Percentiles rank a stretch among this genome's conserved stretches.
phyloP scores from a whole-genome alignment of 2,888 invertebrate species.

The Alcis repandata region DNA sequence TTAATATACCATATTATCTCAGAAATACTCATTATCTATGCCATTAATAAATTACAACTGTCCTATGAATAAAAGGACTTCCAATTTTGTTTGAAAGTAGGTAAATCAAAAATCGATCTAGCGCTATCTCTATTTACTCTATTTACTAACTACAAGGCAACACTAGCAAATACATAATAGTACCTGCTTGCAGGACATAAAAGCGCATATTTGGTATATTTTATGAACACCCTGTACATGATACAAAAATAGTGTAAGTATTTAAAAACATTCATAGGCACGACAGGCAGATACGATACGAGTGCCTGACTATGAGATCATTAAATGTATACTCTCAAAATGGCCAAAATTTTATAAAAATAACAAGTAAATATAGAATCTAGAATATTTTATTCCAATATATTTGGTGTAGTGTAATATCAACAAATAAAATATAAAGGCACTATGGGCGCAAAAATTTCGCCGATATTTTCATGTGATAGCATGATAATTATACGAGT shows the following conservation, averaged over 20 bases:
- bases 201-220: slow-evolving; percentile 85
- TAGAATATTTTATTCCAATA: slow-evolving; percentile 43
- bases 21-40: background rate
- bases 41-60: slow-evolving; percentile 26
- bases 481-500: background rate
- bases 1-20: slow-evolving; percentile 8
- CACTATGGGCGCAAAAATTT: slow-evolving; percentile 47
- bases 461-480: slow-evolving; percentile 18
- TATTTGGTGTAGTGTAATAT: slow-evolving; percentile 52
- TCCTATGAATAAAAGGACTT: slow-evolving; percentile 13
- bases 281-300: slow-evolving; percentile 73
- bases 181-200: slow-evolving; percentile 68
- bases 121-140: slow-evolving; percentile 26
- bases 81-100: slow-evolving; percentile 8
- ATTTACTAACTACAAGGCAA: slow-evolving; percentile 75
- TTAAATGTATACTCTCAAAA: slow-evolving; percentile 60
- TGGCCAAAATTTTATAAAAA: slow-evolving; percentile 42
- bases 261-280: slow-evolving; percentile 70
- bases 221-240: slow-evolving; percentile 83
- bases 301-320: slow-evolving; percentile 80
- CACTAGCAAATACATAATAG: slow-evolving; percentile 68
- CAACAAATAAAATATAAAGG: slow-evolving; percentile 59
- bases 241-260: slow-evolving; percentile 79
- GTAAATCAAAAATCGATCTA: slow-evolving; percentile 11
- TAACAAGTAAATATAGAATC: slow-evolving; percentile 40